phyloP scores from a whole-genome alignment of 2,888 invertebrate genomes.

The Coleophora deauratella region DNA sequence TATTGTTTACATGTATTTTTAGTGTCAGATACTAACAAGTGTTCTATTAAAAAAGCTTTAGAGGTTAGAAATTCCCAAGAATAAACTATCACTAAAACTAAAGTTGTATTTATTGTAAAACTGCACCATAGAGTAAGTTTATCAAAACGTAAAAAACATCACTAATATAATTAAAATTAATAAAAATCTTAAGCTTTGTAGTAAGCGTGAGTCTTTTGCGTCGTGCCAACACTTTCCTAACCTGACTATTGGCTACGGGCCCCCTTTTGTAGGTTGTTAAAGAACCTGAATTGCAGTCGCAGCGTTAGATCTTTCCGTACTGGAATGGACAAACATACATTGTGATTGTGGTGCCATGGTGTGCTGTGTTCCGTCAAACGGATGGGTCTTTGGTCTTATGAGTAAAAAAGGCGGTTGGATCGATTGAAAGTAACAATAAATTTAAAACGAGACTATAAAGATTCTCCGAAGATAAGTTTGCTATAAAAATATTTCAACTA shows the following conservation, averaged over 20 bases:
- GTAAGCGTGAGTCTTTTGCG: slow-evolving; percentile 61
- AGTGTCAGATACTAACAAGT: too few species aligned
- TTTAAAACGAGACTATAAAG: too few species aligned
- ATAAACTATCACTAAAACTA: background rate
- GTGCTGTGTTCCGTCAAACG: background rate
- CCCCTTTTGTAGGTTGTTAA: slow-evolving; percentile 92
- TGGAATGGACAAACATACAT: slow-evolving; percentile 77
- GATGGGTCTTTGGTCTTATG: background rate
- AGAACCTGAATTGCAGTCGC: slow-evolving; percentile 96
- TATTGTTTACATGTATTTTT: too few species aligned
- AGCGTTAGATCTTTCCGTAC: slow-evolving; percentile 97
- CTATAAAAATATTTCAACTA: too few species aligned
- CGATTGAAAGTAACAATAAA: too few species aligned
- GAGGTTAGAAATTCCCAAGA: too few species aligned
- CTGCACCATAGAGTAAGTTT: slow-evolving; percentile 48
- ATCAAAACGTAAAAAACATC: slow-evolving; percentile 46
- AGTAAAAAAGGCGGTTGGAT: background rate
- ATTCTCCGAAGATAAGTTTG: too few species aligned
- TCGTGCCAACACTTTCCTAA: slow-evolving; percentile 64
- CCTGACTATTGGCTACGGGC: slow-evolving; percentile 86
- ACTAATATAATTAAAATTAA: slow-evolving; percentile 29
- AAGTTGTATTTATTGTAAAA: slow-evolving; percentile 30
- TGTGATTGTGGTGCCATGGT: background rate
- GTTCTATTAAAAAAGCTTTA: too few species aligned
- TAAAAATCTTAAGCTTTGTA: slow-evolving; percentile 37